A percentile compares a stretch with the other conserved stretches of the same genome.
Evolutionary conservation across 2,888 invertebrate species (phyloP).

Genomic region (Penaeus monodon): DNA sequence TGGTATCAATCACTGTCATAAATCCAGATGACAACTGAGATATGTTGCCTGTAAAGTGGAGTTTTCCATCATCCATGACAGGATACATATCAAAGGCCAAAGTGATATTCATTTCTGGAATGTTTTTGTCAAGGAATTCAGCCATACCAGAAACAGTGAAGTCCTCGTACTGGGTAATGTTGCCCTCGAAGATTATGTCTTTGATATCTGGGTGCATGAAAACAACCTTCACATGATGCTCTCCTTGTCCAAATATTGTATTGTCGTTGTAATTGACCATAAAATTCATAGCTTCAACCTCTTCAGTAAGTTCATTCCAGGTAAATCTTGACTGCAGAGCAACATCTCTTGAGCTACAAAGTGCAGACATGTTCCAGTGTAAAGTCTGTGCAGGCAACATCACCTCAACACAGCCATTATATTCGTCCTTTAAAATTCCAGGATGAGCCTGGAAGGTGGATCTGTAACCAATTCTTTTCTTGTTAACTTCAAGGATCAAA

Average conservation of each 20-base stretch:
- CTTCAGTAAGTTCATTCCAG: slow-evolving; percentile 37
- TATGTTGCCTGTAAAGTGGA: slow-evolving; percentile 29
- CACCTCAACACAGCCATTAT: slow-evolving; percentile 12
- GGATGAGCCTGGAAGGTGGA: slow-evolving; percentile 4
- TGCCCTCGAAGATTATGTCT: slow-evolving; percentile 22
- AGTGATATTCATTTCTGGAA: slow-evolving; percentile 34
- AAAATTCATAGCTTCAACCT: slow-evolving; percentile 28
- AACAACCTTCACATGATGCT: slow-evolving; percentile 21
- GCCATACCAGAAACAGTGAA: slow-evolving; percentile 25
- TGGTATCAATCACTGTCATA: slow-evolving; percentile 3
- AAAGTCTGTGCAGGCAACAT: slow-evolving; percentile 23
- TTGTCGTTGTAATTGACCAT: slow-evolving; percentile 34
- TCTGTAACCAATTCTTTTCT: slow-evolving; percentile 32
- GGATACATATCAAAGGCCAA: slow-evolving; percentile 15
- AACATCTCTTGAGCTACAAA: neutral
- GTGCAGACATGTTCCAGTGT: slow-evolving; percentile 6
- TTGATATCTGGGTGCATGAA: slow-evolving; percentile 46
- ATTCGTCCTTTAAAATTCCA: slow-evolving; percentile 9
- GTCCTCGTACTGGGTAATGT: slow-evolving; percentile 5
- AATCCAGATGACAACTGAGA: slow-evolving; percentile 41
- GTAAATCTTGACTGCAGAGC: slow-evolving; percentile 31
- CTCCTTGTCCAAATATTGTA: slow-evolving; percentile 21
- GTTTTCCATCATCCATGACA: slow-evolving; percentile 2
- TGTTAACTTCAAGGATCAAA: slow-evolving; percentile 36
- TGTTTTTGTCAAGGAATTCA: slow-evolving; percentile 34